Evolutionary conservation across 1,140 invertebrate species (phyloP), one percentile per base, ranked within the genome.

Genomic region (Drosophila nebulosa): DNA sequence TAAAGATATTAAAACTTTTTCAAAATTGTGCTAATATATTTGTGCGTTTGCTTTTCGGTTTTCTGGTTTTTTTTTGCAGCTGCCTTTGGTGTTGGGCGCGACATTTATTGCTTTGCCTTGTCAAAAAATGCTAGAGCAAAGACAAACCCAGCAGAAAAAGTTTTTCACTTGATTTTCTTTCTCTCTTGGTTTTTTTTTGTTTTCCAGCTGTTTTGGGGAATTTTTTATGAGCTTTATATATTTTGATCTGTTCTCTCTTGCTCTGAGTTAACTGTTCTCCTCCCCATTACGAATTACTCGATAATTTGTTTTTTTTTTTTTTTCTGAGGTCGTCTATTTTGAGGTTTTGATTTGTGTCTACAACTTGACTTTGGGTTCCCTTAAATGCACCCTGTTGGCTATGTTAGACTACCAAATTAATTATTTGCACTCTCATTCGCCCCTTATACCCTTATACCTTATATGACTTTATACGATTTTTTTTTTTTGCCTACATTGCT

Each of bases 1-100:
- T 88, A 86, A 88, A 86, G 78, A 88, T 88, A 86, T 88, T 86
- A 88, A 86, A 88, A 86, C 62, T 69, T 81, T 88, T 78, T 64
- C 53, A 10, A 46, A 46, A 46, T 46, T 46, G 39, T 46, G 39
- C 39, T 55, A 55, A 55, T 55, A 55, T 71, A 78, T 60, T 50
- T 63, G n/a, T 51, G 32, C 9, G 16, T 67, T 51, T 36, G 61
- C 39, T 64, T 63, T 72, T 52, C 61, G 18, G 64, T 51, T 64
- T 36, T 51, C 9, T 24, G 12, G 51, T 65, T 55, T 67, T 68
- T 51, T 51, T 64, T 76, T 69, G 78, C 72, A 79, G 75, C 86
- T 79, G 69, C 67, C 71, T 64, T 79, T 66, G 63, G 57, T 66
- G 53, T 74, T 74, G 56, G 66, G 61, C 67, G 70, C 70, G 81